Percentiles rank a stretch among this genome's conserved stretches.
These are phyloP conservation scores for Steatornis caripensis DNA, from an alignment of 2,113 vertebrate genomes.

Conservation along the genomic window DNA sequence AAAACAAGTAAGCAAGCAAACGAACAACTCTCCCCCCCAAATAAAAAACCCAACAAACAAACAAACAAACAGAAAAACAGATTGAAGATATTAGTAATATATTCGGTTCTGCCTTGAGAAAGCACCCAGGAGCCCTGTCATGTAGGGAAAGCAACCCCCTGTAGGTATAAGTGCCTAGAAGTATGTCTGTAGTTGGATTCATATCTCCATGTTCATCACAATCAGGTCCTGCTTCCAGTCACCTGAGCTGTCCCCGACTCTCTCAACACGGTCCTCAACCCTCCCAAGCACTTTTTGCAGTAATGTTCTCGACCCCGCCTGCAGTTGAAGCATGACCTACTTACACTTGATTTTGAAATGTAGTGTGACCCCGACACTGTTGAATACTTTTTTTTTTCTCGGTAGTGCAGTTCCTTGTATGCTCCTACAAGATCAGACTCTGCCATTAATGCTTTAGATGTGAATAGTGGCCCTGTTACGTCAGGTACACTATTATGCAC, in stretches of 20 bases:
- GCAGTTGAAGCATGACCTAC: conserved; percentile 38
- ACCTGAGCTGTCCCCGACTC: neutral
- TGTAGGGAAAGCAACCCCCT: neutral
- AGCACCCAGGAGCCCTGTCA: neutral
- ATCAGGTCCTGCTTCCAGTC: neutral
- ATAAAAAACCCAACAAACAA: neutral
- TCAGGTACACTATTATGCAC: conserved; percentile 46
- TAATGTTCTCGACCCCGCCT: neutral
- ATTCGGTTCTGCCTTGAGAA: neutral
- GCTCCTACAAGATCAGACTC: conserved; percentile 33
- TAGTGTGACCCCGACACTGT: neutral
- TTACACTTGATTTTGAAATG: conserved; percentile 41
- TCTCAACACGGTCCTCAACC: neutral
- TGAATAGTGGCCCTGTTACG: conserved; percentile 36
- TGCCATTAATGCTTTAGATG: conserved; percentile 58
- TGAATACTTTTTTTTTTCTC: conserved; percentile 17
- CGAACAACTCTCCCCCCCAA: neutral
- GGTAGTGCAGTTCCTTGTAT: conserved; percentile 61
- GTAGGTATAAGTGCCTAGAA: neutral
- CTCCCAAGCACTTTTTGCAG: neutral
- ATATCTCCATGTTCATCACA: neutral
- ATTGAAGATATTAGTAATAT: neutral
- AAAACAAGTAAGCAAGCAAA: neutral
- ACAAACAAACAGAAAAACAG: neutral
- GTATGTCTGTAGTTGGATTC: neutral